Base-by-base conservation (phyloP, 2,113 vertebrate genomes). In the Engraulis encrasicolus region DNA sequence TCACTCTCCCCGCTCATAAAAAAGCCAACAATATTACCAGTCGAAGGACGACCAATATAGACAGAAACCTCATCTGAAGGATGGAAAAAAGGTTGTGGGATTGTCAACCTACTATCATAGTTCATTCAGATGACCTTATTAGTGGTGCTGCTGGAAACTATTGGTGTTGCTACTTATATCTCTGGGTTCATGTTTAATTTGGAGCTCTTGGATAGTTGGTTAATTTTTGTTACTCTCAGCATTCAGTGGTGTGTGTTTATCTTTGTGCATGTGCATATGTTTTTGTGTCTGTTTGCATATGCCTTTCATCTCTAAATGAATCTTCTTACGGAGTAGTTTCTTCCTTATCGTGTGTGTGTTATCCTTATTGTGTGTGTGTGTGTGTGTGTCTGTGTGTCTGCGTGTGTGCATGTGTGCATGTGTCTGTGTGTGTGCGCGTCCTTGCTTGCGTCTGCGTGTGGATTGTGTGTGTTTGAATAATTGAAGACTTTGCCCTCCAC, bases 401-500 rank as follows among this genome's bases (percentile, higher is more conserved):
- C 23, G 54, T 58, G 9, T 23, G 54, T 58, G 54, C 27, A 9
- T 61, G 58, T 61, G 58, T 61, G 58, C 27, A 23, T 61, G 58
- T 61, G 52, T 20, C 4, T 17, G 52, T 58, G 54, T 58, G 54
- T 58, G 54, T 20, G 19, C 23, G 20, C n/a, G 52, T 58, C 6
- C 1, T 19, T 58, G 52, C n/a, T 6, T 37, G 17, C n/a, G 58
- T 20, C 34, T 54, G 36, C 12, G 54, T 58, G 20, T n/a, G 54
- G 34, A 20, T n/a, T 58, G 18, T 15, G 15, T 77, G 50, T 74
- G 66, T 74, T 84, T 87, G 95, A 96, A 97, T 96, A 96, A 97
- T 96, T 96, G 95, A 96, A 93, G 91, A 87, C 93, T 95, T 96
- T 93, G 61, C 95, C 93, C 84, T 84, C 93, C 94, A 91, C 93